These are phyloP conservation scores for Perca schrenkii DNA, from an alignment of 2,113 vertebrate genomes.

Conservation along the genomic window DNA sequence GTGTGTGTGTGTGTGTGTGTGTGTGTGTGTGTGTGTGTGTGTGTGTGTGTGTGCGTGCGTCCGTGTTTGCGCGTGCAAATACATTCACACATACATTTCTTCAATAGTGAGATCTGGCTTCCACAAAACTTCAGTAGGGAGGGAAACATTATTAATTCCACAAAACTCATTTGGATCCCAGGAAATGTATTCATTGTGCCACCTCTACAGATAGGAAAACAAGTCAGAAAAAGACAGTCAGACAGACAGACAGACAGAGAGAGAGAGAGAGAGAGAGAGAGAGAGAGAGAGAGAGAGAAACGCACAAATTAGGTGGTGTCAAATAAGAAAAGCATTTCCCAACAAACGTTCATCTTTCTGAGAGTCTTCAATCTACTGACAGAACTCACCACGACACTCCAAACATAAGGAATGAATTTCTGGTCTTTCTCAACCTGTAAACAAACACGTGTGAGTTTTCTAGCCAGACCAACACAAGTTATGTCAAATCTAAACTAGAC, in stretches of 20 bases:
- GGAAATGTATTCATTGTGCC: slow-evolving; percentile 75
- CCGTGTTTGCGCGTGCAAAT: neutral
- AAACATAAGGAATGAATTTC: slow-evolving; percentile 72
- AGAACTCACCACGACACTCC: slow-evolving; percentile 64
- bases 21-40: neutral
- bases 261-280: neutral
- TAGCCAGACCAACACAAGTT: neutral
- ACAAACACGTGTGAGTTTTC: neutral
- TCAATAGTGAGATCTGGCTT: slow-evolving; percentile 70
- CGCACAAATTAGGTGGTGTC: too few relatives aligned
- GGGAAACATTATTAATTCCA: slow-evolving; percentile 66
- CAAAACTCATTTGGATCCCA: slow-evolving; percentile 75
- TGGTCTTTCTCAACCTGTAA: slow-evolving; percentile 76
- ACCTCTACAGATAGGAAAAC: slow-evolving; percentile 42
- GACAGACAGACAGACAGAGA: too few relatives aligned
- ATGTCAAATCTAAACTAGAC: neutral
- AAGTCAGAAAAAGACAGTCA: too few relatives aligned
- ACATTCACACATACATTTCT: slow-evolving; percentile 59
- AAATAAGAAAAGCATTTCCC: neutral
- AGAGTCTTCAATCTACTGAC: neutral
- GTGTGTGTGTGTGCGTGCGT: neutral
- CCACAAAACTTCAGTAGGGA: slow-evolving; percentile 71
- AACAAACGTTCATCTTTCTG: too few relatives aligned
- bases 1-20: slow-evolving; percentile 5
- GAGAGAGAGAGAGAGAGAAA: neutral